Conservation (phyloP, 1,140 invertebrate species). For the Macrobrachium rosenbergii region DNA sequence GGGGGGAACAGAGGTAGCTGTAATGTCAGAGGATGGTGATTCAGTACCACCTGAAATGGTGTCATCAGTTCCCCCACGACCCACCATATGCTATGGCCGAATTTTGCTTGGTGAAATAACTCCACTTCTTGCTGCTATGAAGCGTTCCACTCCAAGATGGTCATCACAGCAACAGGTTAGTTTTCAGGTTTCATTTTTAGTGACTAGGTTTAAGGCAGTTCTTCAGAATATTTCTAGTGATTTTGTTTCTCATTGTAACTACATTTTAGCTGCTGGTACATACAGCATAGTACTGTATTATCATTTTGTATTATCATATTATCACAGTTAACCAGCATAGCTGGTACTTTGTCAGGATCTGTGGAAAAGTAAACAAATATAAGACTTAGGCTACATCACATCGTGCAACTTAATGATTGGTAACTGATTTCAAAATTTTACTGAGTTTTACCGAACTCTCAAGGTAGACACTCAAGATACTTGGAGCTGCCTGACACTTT, state of each 20-base stretch:
- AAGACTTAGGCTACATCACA: too few species aligned
- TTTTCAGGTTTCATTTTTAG: background rate
- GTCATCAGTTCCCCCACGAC: background rate
- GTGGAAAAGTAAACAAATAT: too few species aligned
- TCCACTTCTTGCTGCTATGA: constrained; percentile 53
- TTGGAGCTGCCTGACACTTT: too few species aligned
- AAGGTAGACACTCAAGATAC: too few species aligned
- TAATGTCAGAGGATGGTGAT: background rate
- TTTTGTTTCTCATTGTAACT: background rate
- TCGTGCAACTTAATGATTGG: too few species aligned
- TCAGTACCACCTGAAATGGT: background rate
- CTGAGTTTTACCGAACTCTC: too few species aligned
- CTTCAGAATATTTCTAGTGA: background rate
- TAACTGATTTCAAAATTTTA: too few species aligned
- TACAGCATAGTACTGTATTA: too few species aligned
- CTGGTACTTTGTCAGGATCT: too few species aligned
- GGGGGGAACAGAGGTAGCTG: background rate
- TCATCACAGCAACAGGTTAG: constrained; percentile 52
- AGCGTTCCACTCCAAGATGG: constrained; percentile 45
- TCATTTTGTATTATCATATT: too few species aligned
- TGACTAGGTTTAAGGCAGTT: background rate
- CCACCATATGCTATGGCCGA: constrained; percentile 53
- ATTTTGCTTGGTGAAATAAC: constrained; percentile 60
- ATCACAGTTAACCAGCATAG: too few species aligned
- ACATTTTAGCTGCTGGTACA: background rate